Percentiles rank a stretch among this genome's conserved stretches.
Evolutionary conservation across 2,888 invertebrate genomes (phyloP).

Genomic region (Tachina fera): DNA sequence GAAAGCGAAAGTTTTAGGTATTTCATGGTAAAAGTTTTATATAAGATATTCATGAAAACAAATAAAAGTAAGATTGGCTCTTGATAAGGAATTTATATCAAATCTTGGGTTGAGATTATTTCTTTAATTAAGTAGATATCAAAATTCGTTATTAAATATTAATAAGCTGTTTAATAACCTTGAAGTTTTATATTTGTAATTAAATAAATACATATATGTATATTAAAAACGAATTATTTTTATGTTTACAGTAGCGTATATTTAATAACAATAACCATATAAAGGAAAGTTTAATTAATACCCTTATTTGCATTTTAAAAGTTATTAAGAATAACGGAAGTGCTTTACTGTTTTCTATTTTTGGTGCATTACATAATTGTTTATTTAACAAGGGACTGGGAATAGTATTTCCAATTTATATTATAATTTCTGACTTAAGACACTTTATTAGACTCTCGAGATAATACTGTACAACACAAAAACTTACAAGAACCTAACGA

Average conservation of each 20-base stretch:
- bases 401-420: no score
- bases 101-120: slow-evolving; percentile 22
- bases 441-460: no score
- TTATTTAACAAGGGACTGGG: no score
- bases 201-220: background rate
- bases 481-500: no score
- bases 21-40: slow-evolving; percentile 65
- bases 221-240: background rate
- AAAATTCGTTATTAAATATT: background rate
- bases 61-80: slow-evolving; percentile 8
- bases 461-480: no score
- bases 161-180: slow-evolving; percentile 33
- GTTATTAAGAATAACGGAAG: no score
- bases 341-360: no score
- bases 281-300: no score
- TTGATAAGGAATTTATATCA: slow-evolving; percentile 34
- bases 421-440: no score
- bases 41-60: slow-evolving; percentile 38
- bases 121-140: background rate
- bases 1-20: slow-evolving; percentile 70
- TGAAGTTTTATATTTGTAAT: slow-evolving; percentile 30
- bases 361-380: no score
- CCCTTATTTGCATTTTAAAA: no score
- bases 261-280: background rate
- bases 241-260: slow-evolving; percentile 20